Evolutionary conservation across 2,888 invertebrate genomes (phyloP), one percentile per base, ranked within the genome.

Genomic region (Rhogogaster chlorosoma): DNA sequence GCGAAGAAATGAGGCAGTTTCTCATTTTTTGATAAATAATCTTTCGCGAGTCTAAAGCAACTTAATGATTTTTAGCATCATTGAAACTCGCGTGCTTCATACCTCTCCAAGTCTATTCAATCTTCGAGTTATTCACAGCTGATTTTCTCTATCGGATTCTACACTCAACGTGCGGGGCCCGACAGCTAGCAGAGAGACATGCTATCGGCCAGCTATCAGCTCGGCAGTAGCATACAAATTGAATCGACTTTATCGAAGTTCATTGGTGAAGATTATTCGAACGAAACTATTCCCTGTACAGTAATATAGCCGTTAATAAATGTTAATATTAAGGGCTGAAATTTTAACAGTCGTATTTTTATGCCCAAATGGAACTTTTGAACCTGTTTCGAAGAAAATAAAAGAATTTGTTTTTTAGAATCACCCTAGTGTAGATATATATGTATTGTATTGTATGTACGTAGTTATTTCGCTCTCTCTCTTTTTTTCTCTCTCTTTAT

Each of bases 151-250:
- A 77, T 77, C 77, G 49, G 77, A 77, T 49, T 38, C 53, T 53
- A 53, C 32, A 53, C 77, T 77, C 6, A 53, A 80, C 15, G 61
- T 53, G n/a, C n/a, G n/a, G n/a, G 77, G n/a, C 0, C 38, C 49
- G 57, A 80, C 36, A 38, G 29, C 80, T 32, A 80, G 61, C 38
- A 38, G 12, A 18, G 15, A 7, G 15, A 18, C 15, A 10, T 26
- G 29, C 75, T 77, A 77, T 77, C 75, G n/a, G 71, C 42, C 22
- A 29, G 53, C 78, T 78, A 78, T 78, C 78, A 36, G 61, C 38
- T 57, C 15, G 22, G 29, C 53, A 29, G 26, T 38, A 29, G 57
- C 90, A 91, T 91, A 91, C 91, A 90, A 91, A 91, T 91, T 88
- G 90, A 89, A 89, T 89, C 87, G 90, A 88, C 87, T 90, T 88